Conservation (phyloP, 2,888 invertebrate genomes). For the Diplazon laetatorius region DNA sequence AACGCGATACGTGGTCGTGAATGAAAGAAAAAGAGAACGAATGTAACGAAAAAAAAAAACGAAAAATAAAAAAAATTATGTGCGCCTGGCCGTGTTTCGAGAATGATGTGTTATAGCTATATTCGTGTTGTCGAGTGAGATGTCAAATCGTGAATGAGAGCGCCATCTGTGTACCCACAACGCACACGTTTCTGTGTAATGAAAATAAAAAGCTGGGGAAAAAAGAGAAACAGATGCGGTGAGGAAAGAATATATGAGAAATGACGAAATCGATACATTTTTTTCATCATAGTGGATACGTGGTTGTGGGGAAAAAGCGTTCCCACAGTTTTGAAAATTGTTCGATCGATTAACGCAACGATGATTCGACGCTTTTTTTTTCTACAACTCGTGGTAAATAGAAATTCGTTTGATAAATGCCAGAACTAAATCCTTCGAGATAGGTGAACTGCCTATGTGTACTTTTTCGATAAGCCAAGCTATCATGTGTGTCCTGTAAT, state of each 20-base stretch:
- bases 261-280: neutral
- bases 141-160: constrained; percentile 48
- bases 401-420: too few relatives aligned
- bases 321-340: too few relatives aligned
- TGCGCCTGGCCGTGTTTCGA: constrained; percentile 8
- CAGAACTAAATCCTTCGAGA: too few relatives aligned
- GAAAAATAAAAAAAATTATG: neutral
- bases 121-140: constrained; percentile 52
- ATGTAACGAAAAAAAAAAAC: neutral
- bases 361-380: too few relatives aligned
- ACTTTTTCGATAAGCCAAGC: neutral
- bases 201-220: neutral
- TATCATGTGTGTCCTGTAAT: constrained; percentile 28
- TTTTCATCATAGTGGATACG: neutral
- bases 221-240: neutral
- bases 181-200: constrained; percentile 16
- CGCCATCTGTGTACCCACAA: constrained; percentile 37
- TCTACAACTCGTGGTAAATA: too few relatives aligned
- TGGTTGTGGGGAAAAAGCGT: too few relatives aligned
- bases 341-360: too few relatives aligned
- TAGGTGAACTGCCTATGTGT: too few relatives aligned
- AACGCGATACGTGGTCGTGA: constrained; percentile 3
- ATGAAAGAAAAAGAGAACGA: neutral
- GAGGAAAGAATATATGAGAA: neutral
- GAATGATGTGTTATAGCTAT: constrained; percentile 21